These are phyloP conservation scores for Sander vitreus DNA, from an alignment of 2,113 vertebrate genomes.

Conservation along the genomic window DNA sequence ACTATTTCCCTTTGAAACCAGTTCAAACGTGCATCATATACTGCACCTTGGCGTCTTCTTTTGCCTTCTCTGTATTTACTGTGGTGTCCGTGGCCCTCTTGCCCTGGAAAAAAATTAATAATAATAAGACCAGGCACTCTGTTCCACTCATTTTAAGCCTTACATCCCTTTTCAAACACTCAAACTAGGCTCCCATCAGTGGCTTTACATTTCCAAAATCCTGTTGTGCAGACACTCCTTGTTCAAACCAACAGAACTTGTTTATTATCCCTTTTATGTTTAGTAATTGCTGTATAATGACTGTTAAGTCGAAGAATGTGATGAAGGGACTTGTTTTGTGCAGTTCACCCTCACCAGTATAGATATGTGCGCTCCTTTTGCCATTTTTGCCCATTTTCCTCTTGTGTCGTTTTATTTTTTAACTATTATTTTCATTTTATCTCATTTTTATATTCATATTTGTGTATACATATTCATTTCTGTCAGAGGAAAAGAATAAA, in stretches of 20 bases:
- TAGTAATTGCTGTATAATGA: neutral
- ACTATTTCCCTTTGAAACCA: neutral
- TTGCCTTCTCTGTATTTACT: conserved; percentile 72
- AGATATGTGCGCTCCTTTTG: neutral
- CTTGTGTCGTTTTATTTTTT: neutral
- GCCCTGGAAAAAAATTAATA: conserved; percentile 64
- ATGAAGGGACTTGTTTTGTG: neutral
- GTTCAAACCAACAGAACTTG: neutral
- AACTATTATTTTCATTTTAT: too few species aligned
- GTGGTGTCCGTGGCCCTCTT: conserved; percentile 75
- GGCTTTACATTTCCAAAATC: neutral
- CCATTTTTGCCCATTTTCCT: too few species aligned
- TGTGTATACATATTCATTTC: too few species aligned
- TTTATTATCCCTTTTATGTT: neutral
- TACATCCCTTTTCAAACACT: neutral
- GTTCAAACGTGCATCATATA: neutral
- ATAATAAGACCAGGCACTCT: too few species aligned
- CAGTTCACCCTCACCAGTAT: neutral
- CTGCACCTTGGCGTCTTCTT: conserved; percentile 82
- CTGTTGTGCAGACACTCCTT: neutral
- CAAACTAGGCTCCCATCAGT: neutral
- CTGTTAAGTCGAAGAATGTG: neutral
- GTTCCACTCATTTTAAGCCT: neutral
- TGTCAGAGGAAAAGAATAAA: neutral
- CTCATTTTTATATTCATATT: neutral